Base-by-base conservation (phyloP, 2,888 invertebrate genomes). In the Pseudeuparius sepicola region DNA sequence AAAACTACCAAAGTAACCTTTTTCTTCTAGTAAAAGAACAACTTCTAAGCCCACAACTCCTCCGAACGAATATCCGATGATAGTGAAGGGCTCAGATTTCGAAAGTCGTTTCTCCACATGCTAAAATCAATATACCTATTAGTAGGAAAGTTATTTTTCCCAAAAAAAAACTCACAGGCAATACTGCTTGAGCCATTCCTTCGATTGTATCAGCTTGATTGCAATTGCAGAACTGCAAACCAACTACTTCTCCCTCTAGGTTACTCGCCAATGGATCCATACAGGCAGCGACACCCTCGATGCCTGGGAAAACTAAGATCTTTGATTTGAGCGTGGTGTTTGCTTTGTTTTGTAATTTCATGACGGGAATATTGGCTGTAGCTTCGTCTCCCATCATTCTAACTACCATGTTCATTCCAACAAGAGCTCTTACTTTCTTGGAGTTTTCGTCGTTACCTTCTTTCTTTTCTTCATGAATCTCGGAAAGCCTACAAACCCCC, bases 61-160 rank as follows among this genome's bases (percentile, higher is more conserved):
- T 26, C 96, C 96, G 54, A 78, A 93, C 9, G 94, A 96, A 65
- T 96, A 93, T 2, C 86, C 92, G n/a, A 83, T 70, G 1, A 94
- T 56, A 38, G 73, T 71, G 63, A 83, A 89, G 1, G 68, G 67
- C 28, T 72, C 65, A 1, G 65, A n/a, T n/a, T n/a, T n/a, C n/a
- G n/a, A n/a, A n/a, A n/a, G n/a, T n/a, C n/a, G n/a, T n/a, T n/a
- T n/a, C n/a, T n/a, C n/a, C n/a, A n/a, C n/a, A n/a, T n/a, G n/a
- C n/a, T n/a, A n/a, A n/a, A n/a, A n/a, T n/a, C n/a, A n/a, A n/a
- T n/a, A n/a, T n/a, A n/a, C n/a, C n/a, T n/a, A n/a, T n/a, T n/a
- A n/a, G n/a, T n/a, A n/a, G n/a, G n/a, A n/a, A n/a, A n/a, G n/a
- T n/a, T n/a, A n/a, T n/a, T n/a, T n/a, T n/a, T n/a, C n/a, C n/a